These are phyloP conservation scores for Dasysyrphus albostriatus DNA, from an alignment of 2,888 invertebrate genomes.

Conservation along the genomic window DNA sequence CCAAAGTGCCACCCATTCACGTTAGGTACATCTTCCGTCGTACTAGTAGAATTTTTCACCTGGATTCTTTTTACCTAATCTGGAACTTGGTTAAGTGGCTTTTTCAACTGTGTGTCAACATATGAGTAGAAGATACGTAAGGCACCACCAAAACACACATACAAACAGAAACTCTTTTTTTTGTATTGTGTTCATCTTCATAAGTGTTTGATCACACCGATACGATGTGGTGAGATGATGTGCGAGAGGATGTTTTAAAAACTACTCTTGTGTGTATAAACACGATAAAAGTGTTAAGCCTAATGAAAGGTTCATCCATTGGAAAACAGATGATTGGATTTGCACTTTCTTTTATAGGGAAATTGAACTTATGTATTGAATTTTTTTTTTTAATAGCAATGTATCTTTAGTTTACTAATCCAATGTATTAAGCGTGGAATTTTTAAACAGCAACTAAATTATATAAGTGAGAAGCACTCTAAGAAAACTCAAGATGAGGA, in stretches of 20 bases:
- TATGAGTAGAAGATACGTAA: slow-evolving; percentile 30
- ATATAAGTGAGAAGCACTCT: no score
- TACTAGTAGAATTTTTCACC: slow-evolving; percentile 56
- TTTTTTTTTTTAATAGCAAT: background rate
- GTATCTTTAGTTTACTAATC: background rate
- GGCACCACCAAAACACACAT: slow-evolving; percentile 21
- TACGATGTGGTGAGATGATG: slow-evolving; percentile 40
- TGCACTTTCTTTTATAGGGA: background rate
- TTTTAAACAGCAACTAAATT: background rate
- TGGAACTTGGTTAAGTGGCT: slow-evolving; percentile 71
- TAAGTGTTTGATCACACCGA: slow-evolving; percentile 38
- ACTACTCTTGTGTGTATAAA: slow-evolving; percentile 35
- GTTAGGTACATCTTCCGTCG: slow-evolving; percentile 43
- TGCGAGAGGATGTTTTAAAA: slow-evolving; percentile 34
- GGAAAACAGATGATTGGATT: slow-evolving; percentile 18
- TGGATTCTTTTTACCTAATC: slow-evolving; percentile 67
- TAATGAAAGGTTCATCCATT: slow-evolving; percentile 32
- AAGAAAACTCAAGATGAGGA: no score
- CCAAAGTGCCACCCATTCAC: slow-evolving; percentile 49
- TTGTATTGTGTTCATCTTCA: slow-evolving; percentile 20
- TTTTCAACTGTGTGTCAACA: slow-evolving; percentile 51
- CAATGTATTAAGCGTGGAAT: background rate
- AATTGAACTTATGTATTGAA: background rate
- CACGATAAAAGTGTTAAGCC: slow-evolving; percentile 28
- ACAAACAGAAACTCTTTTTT: slow-evolving; percentile 28